These are phyloP conservation scores for Lophius americanus DNA, from an alignment of 2,797 vertebrate species.

Conservation along the genomic window DNA sequence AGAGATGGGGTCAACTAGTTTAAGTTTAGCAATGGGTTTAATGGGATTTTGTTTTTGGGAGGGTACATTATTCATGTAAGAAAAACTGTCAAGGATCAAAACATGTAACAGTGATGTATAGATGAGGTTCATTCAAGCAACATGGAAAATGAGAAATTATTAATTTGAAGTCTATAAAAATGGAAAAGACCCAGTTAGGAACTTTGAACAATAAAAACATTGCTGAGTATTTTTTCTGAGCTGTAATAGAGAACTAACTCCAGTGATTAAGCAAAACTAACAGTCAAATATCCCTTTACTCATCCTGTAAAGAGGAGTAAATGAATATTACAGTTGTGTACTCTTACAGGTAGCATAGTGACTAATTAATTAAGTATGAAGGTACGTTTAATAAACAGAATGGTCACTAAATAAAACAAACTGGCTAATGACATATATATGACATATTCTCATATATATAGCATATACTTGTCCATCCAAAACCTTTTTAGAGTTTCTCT, in stretches of 20 bases:
- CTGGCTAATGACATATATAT: neutral
- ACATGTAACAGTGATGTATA: neutral
- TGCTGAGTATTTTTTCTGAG: neutral
- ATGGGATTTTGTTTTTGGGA: neutral
- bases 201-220: neutral
- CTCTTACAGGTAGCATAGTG: neutral
- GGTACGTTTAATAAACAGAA: neutral
- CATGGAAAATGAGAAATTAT: neutral
- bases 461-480: no score
- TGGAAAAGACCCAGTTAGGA: neutral
- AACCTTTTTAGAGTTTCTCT: no score
- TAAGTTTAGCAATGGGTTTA: constrained; percentile 8
- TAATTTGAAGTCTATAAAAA: neutral
- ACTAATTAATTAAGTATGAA: neutral
- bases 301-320: neutral
- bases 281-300: neutral
- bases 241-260: neutral
- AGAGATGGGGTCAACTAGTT: constrained; percentile 6
- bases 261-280: neutral
- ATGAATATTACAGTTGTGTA: neutral
- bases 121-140: neutral
- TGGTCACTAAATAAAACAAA: neutral
- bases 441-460: no score
- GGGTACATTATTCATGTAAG: neutral
- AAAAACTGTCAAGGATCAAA: neutral